Percentiles rank a stretch among this genome's conserved stretches.
These are phyloP conservation scores for Zoanthus solanderi DNA, from an alignment of 92 coral and sea anemone genomes.

Conservation along the genomic window DNA sequence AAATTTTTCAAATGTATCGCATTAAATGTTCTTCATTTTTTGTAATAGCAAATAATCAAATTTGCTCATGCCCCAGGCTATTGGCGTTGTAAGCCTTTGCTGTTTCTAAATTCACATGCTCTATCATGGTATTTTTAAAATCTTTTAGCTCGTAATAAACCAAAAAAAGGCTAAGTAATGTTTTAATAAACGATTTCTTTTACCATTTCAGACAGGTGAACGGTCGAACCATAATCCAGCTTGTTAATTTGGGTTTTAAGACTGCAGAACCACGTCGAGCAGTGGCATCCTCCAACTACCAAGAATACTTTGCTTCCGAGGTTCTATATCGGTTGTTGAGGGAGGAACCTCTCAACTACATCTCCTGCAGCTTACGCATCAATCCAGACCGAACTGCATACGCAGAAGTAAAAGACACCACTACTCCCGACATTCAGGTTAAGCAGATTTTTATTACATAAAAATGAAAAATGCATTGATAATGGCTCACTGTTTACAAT, in stretches of 20 bases:
- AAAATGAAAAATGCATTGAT: no score
- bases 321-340: slow-evolving; percentile 49
- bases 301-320: slow-evolving; percentile 62
- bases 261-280: slow-evolving; percentile 48
- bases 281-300: slow-evolving; percentile 41
- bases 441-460: background rate
- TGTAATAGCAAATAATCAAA: no score
- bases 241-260: slow-evolving; percentile 58
- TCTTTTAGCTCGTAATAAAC: no score
- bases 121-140: no score
- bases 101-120: no score
- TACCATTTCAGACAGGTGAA: slow-evolving; percentile 56
- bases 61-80: no score
- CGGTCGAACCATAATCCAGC: slow-evolving; percentile 76
- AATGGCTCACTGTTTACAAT: no score
- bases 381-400: slow-evolving; percentile 64
- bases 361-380: slow-evolving; percentile 72
- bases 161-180: no score
- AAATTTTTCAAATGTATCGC: no score
- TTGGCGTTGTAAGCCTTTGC: no score
- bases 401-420: slow-evolving; percentile 79
- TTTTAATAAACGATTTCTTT: background rate
- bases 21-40: no score
- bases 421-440: slow-evolving; percentile 77
- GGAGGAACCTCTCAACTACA: slow-evolving; percentile 68